Evolutionary conservation across 2,113 vertebrate species (phyloP).

Genomic region (Tachysurus fulvidraco): DNA sequence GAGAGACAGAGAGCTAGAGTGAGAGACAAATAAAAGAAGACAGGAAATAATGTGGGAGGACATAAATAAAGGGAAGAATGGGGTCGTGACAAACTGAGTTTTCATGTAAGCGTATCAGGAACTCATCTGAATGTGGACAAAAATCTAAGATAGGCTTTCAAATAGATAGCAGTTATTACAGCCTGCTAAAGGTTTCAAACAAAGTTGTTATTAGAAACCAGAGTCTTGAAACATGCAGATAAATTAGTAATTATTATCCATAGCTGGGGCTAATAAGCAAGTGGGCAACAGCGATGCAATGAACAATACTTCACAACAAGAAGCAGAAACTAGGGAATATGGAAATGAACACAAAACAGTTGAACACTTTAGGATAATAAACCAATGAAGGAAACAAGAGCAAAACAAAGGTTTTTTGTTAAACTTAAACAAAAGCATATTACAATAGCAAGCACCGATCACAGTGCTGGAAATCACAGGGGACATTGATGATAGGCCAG

Average conservation of each 20-base stretch:
- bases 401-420: too few relatives aligned
- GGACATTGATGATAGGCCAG: too few relatives aligned
- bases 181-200: not conserved
- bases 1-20: not conserved
- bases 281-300: not conserved
- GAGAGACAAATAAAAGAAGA: not conserved
- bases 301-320: not conserved
- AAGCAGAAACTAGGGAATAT: not conserved
- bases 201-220: not conserved
- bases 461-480: too few relatives aligned
- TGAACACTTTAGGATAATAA: not conserved
- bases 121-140: not conserved
- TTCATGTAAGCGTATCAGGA: not conserved
- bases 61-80: not conserved
- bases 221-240: too few relatives aligned
- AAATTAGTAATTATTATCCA: not conserved
- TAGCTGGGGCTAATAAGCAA: not conserved
- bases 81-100: not conserved
- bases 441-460: too few relatives aligned
- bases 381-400: not conserved
- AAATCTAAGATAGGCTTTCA: not conserved
- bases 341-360: not conserved
- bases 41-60: constrained; percentile 14
- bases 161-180: not conserved
- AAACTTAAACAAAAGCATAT: too few relatives aligned